phyloP scores from a whole-genome alignment of 2,888 invertebrate species.

The Scaptomyza polygonia region DNA sequence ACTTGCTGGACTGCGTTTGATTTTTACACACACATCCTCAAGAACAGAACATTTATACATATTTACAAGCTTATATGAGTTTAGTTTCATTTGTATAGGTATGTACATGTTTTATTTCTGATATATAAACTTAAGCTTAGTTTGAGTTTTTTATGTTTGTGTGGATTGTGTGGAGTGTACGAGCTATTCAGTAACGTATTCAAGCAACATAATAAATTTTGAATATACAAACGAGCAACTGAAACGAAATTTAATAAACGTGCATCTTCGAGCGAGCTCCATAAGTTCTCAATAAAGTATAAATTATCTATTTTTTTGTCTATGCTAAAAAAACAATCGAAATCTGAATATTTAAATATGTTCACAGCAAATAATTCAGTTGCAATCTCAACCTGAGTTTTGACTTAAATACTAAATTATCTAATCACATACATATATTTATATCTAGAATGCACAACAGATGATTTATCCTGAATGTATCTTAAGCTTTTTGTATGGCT shows the following conservation, averaged over 20 bases:
- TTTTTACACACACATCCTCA: constrained; percentile 2
- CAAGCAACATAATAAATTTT: neutral
- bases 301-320: no score
- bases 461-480: constrained; percentile 16
- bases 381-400: constrained; percentile 78
- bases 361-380: constrained; percentile 72
- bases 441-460: constrained; percentile 20
- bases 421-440: constrained; percentile 15
- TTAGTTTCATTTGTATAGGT: constrained; percentile 55
- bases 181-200: no score
- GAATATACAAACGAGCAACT: neutral
- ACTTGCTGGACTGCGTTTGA: constrained; percentile 2
- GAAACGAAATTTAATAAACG: constrained; percentile 10
- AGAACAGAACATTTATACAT: constrained; percentile 5
- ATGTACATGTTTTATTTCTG: constrained; percentile 52
- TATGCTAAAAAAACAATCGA: constrained; percentile 23
- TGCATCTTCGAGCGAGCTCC: no score
- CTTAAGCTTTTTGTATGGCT: constrained; percentile 36
- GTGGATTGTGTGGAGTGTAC: no score
- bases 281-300: no score
- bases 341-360: constrained; percentile 49
- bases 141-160: no score
- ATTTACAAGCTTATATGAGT: constrained; percentile 41
- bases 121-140: constrained; percentile 25
- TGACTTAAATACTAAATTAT: constrained; percentile 26